Percentiles rank a stretch among this genome's conserved stretches.
Evolutionary conservation across 2,888 invertebrate species (phyloP).

Genomic region (Hyposoter dolosus): DNA sequence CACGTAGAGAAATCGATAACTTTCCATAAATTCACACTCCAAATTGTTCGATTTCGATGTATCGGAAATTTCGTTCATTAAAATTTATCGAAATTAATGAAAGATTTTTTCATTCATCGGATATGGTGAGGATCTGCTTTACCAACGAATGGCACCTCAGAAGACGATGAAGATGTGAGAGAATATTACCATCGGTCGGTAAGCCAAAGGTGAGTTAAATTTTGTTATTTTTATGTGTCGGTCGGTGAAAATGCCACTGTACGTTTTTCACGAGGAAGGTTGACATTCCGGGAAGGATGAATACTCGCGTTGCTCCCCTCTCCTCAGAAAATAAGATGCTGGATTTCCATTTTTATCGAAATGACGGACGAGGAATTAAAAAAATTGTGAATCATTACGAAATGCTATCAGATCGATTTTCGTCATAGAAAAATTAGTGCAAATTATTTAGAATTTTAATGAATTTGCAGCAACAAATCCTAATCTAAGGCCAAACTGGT

Average conservation of each 20-base stretch:
- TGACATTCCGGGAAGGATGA: too few relatives aligned
- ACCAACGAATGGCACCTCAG: background rate
- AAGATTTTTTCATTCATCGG: too few relatives aligned
- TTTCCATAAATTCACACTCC: too few relatives aligned
- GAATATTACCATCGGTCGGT: background rate
- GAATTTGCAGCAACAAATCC: background rate
- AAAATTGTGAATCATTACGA: background rate
- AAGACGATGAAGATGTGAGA: background rate
- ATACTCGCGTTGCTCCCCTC: too few relatives aligned
- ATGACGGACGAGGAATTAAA: background rate
- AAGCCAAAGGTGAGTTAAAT: too few relatives aligned
- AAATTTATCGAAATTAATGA: too few relatives aligned
- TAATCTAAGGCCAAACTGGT: background rate
- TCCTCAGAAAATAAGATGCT: background rate
- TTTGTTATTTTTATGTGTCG: too few relatives aligned
- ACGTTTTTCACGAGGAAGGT: too few relatives aligned
- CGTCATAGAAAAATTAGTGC: background rate
- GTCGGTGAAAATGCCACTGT: too few relatives aligned
- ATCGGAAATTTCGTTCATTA: too few relatives aligned
- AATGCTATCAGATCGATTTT: background rate
- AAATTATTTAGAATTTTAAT: background rate
- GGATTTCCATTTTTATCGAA: background rate
- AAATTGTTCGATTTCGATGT: too few relatives aligned
- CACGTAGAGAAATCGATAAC: too few relatives aligned
- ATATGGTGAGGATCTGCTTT: background rate